These are phyloP conservation scores for Diceros bicornis DNA, from an alignment of 2,797 vertebrate genomes.

Conservation along the genomic window DNA sequence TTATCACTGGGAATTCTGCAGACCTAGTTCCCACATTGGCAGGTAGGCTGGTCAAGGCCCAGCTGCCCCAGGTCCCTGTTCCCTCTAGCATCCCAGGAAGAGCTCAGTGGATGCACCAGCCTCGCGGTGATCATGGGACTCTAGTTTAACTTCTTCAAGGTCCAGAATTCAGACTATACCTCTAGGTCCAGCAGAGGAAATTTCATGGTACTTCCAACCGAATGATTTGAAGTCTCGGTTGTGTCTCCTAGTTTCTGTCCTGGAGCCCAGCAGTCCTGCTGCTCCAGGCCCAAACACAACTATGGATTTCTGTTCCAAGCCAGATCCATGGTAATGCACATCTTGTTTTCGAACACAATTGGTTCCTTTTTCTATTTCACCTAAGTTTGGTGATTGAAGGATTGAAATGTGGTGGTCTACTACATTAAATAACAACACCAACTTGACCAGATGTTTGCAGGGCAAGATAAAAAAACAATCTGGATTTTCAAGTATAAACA, in stretches of 20 bases:
- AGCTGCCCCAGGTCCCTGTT: fast-evolving
- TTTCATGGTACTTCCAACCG: not conserved
- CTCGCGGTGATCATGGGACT: not conserved
- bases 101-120: not conserved
- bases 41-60: not conserved
- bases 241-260: not conserved
- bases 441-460: not conserved
- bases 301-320: not conserved
- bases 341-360: not conserved
- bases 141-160: not conserved
- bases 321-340: fast-evolving
- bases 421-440: not conserved
- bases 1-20: not conserved
- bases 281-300: not conserved
- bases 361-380: not conserved
- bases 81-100: not conserved
- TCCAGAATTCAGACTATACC: not conserved
- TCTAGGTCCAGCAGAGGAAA: not conserved
- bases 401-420: not conserved
- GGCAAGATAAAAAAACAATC: not conserved
- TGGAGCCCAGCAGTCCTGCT: fast-evolving
- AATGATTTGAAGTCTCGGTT: not conserved
- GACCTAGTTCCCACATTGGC: fast-evolving
- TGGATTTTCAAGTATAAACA: not conserved
- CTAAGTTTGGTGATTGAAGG: not conserved